These are phyloP conservation scores for Pseudorhombus dupliciocellatus DNA, from an alignment of 2,113 vertebrate species.

Conservation along the genomic window DNA sequence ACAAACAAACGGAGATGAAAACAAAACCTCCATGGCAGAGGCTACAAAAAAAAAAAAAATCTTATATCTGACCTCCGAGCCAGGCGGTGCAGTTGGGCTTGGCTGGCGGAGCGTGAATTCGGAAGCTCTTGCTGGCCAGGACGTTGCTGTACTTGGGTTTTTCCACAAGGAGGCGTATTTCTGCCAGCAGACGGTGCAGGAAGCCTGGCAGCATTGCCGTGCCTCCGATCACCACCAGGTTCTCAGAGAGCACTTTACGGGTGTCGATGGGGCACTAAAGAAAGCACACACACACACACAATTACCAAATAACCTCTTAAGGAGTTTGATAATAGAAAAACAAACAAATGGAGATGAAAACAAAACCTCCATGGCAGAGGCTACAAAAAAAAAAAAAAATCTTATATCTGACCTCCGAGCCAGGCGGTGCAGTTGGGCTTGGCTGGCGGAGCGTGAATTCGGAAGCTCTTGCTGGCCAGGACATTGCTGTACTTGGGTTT, in stretches of 20 bases:
- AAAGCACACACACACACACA: not conserved
- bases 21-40: no score
- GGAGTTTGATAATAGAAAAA: no score
- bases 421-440: conserved; percentile 97
- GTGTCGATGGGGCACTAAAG: conserved; percentile 95
- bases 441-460: conserved; percentile 92
- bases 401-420: conserved; percentile 89
- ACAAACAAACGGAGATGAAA: no score
- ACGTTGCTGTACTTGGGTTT: conserved; percentile 91
- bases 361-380: no score
- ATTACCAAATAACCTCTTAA: not conserved
- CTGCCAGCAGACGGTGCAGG: conserved; percentile 92
- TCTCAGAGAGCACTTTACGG: conserved; percentile 94
- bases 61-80: conserved; percentile 89
- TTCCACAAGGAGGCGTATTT: conserved; percentile 92
- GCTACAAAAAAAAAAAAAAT: not conserved
- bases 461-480: conserved; percentile 91
- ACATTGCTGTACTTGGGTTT: conserved; percentile 91
- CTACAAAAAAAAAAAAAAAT: not conserved
- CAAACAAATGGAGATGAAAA: no score
- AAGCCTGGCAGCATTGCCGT: conserved; percentile 96
- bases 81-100: conserved; percentile 97
- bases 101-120: conserved; percentile 92
- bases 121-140: conserved; percentile 91
- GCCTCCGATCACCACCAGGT: conserved; percentile 94